phyloP scores from a whole-genome alignment of 2,113 vertebrate species.

The Lota lota region DNA sequence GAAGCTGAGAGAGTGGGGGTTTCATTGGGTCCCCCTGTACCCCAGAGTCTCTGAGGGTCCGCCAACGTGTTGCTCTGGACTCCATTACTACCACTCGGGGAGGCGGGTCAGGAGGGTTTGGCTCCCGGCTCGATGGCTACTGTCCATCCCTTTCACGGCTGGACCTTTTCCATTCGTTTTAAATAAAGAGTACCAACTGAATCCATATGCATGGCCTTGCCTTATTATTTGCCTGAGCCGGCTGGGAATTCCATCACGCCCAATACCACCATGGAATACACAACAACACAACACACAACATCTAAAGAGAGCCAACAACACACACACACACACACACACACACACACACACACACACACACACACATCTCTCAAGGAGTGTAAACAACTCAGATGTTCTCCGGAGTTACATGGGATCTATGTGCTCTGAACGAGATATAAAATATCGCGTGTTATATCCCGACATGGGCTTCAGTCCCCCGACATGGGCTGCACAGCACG shows the following conservation, averaged over 20 bases:
- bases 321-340: neutral
- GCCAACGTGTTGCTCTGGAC: too few species aligned
- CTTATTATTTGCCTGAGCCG: neutral
- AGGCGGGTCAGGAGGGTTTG: too few species aligned
- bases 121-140: too few species aligned
- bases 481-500: constrained; percentile 40
- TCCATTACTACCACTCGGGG: too few species aligned
- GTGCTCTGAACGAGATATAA: too few species aligned
- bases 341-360: neutral
- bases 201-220: neutral
- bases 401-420: too few species aligned
- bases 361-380: too few species aligned
- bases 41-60: too few species aligned
- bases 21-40: too few species aligned
- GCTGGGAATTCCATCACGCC: constrained; percentile 13
- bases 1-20: too few species aligned
- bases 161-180: neutral
- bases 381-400: too few species aligned
- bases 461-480: constrained; percentile 44
- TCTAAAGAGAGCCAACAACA: neutral
- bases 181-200: constrained; percentile 3
- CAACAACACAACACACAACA: constrained; percentile 5
- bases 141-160: too few species aligned
- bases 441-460: constrained; percentile 2
- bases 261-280: neutral